Conservation (phyloP, 30 jellyfish, hydroid and myxozoan species). For the Chrysaora quinquecirrha region DNA sequence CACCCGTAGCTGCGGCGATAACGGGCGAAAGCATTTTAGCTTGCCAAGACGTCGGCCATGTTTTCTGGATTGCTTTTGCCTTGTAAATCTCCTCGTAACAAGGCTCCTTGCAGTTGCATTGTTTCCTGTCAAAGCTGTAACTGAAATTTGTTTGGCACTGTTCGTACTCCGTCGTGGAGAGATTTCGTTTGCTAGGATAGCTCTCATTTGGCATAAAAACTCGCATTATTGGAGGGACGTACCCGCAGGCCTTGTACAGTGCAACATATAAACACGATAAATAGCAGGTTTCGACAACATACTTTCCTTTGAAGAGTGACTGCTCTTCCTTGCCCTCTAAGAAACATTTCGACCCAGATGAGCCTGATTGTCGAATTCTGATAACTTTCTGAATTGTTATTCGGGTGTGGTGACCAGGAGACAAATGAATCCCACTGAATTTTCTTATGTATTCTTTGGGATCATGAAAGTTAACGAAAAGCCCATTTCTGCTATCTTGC, state of each 20-base stretch:
- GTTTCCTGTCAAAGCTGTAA: too few species aligned
- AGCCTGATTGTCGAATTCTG: neutral
- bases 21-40: neutral
- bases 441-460: neutral
- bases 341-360: neutral
- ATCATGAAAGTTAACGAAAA: slow-evolving; percentile 7
- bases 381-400: neutral
- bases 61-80: slow-evolving; percentile 19
- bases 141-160: neutral
- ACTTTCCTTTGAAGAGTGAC: neutral
- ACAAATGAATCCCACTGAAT: neutral
- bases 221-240: neutral
- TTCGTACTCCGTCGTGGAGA: neutral
- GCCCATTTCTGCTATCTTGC: neutral
- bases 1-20: neutral
- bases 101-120: slow-evolving; percentile 38
- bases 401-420: slow-evolving; percentile 24
- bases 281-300: slow-evolving; percentile 4
- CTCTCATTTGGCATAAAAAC: neutral
- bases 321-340: neutral
- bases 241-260: neutral
- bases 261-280: neutral
- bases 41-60: slow-evolving; percentile 61
- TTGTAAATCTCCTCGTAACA: slow-evolving; percentile 36
- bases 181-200: neutral